A percentile compares a stretch with the other conserved stretches of the same genome.
Conservation (phyloP, 2,113 vertebrate genomes). For the Oncorhynchus keta region DNA sequence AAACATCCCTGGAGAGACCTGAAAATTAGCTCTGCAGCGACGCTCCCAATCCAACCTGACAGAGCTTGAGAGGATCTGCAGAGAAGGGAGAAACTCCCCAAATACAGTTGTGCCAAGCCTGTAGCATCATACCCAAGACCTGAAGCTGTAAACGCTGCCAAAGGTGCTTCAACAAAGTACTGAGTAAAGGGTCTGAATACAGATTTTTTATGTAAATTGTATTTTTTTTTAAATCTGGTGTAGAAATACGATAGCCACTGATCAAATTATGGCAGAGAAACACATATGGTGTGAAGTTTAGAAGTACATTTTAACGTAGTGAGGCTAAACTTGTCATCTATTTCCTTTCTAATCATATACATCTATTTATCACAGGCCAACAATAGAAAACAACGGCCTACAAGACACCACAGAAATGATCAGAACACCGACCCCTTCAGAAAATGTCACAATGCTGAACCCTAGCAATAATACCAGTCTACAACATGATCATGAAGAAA, state of each 20-base stretch:
- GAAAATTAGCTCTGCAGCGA: too few relatives aligned
- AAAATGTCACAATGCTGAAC: not conserved
- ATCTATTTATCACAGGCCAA: constrained; percentile 3
- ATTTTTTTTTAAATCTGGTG: not conserved
- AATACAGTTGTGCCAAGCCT: too few relatives aligned
- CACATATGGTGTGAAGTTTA: not conserved
- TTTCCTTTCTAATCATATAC: not conserved
- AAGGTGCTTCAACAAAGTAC: too few relatives aligned
- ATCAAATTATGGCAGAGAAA: constrained; percentile 12
- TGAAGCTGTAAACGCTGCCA: too few relatives aligned
- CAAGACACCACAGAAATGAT: not conserved
- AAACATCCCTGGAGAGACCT: too few relatives aligned
- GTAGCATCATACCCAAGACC: too few relatives aligned
- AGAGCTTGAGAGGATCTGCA: too few relatives aligned
- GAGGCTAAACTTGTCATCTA: not conserved
- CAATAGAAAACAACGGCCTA: not conserved
- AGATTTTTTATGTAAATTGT: not conserved
- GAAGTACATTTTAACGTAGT: too few relatives aligned
- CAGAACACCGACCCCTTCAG: not conserved
- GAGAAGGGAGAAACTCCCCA: too few relatives aligned
- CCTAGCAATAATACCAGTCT: not conserved
- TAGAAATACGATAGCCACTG: not conserved
- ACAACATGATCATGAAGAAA: not conserved
- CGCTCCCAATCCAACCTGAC: too few relatives aligned
- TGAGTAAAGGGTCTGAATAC: too few relatives aligned